Evolutionary conservation across 2,113 vertebrate genomes (phyloP).

Genomic region (Myotis lucifugus): DNA sequence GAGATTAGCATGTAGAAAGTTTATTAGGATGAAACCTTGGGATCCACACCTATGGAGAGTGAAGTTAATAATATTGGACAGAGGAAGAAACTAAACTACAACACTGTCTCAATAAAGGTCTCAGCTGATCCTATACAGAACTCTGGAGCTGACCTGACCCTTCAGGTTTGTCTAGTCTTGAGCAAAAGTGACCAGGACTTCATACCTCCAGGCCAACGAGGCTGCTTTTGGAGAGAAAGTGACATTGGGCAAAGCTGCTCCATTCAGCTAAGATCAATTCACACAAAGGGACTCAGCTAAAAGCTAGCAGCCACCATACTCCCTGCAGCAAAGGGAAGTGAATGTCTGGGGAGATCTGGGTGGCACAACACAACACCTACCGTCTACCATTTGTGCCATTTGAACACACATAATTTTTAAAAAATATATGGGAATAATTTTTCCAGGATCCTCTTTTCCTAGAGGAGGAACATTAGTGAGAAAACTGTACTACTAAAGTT

Average conservation of each 20-base stretch:
- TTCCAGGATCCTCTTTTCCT: background rate
- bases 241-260: background rate
- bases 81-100: background rate
- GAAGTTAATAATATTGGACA: background rate
- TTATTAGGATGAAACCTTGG: background rate
- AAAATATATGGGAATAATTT: background rate
- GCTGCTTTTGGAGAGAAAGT: background rate
- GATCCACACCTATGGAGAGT: background rate
- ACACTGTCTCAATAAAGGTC: background rate
- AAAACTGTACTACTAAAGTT: background rate
- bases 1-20: background rate
- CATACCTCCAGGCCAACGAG: background rate
- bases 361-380: background rate
- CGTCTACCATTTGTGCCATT: background rate
- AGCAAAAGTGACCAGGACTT: background rate
- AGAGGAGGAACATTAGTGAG: background rate
- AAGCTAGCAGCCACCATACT: background rate
- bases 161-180: background rate
- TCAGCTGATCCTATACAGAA: background rate
- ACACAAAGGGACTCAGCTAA: background rate
- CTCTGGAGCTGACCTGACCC: background rate
- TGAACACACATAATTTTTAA: background rate
- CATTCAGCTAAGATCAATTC: background rate
- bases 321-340: background rate
- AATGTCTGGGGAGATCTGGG: background rate